Evolutionary conservation across 2,888 invertebrate genomes (phyloP).

Genomic region (Horisme vitalbata): DNA sequence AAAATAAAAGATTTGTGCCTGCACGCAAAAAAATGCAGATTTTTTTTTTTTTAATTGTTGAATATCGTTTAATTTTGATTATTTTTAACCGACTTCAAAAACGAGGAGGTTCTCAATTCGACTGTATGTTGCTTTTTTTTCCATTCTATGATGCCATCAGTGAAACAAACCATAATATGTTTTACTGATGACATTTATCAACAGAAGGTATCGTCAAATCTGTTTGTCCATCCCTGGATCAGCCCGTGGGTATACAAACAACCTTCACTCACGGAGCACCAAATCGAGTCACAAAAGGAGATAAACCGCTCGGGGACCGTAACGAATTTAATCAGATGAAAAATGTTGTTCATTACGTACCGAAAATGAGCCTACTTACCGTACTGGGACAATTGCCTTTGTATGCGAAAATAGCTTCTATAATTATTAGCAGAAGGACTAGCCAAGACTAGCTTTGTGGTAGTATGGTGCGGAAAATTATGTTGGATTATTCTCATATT

Average conservation of each 20-base stretch:
- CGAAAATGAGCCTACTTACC: slow-evolving; percentile 15
- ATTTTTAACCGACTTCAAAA: no score
- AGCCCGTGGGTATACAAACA: background rate
- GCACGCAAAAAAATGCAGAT: no score
- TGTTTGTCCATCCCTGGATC: background rate
- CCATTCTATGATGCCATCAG: no score
- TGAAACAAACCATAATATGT: no score
- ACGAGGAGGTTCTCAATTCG: no score
- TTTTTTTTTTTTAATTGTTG: no score
- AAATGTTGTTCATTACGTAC: slow-evolving; percentile 26
- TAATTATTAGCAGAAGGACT: background rate
- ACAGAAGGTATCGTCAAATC: no score
- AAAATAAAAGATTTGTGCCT: no score
- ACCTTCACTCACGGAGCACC: slow-evolving; percentile 4
- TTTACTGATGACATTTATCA: no score
- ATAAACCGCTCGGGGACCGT: slow-evolving; percentile 14
- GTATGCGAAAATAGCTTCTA: slow-evolving; percentile 5
- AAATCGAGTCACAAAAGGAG: slow-evolving; percentile 22
- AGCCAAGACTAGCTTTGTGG: background rate
- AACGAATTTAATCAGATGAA: slow-evolving; percentile 32
- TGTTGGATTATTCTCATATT: background rate
- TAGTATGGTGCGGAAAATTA: background rate
- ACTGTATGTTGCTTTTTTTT: no score
- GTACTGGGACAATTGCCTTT: background rate
- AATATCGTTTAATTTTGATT: no score